These are phyloP conservation scores for Nemotelus nigrinus DNA, from an alignment of 2,888 invertebrate species.

Conservation along the genomic window DNA sequence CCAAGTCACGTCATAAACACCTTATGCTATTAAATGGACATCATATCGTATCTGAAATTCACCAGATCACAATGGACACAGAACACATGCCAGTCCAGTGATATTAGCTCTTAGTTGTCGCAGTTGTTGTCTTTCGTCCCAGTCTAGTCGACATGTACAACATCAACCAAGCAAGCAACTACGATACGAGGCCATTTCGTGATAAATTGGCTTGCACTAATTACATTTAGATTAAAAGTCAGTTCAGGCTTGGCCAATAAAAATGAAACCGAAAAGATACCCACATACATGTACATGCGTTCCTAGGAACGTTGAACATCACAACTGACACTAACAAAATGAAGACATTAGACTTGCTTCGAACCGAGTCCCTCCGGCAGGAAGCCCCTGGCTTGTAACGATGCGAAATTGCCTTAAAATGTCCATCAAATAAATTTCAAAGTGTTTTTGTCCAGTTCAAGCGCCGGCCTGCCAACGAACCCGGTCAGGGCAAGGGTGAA, in stretches of 20 bases:
- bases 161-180: not conserved
- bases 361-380: not conserved
- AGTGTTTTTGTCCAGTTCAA: conserved; percentile 32
- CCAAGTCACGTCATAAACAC: conserved; percentile 36
- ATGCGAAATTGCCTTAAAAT: conserved; percentile 24
- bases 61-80: conserved; percentile 69
- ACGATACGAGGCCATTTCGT: conserved; percentile 8
- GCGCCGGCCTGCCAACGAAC: not conserved
- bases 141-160: conserved; percentile 44
- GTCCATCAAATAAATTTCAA: conserved; percentile 48
- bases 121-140: not conserved
- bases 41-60: conserved; percentile 54
- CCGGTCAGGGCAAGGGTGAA: no score
- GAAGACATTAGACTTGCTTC: conserved; percentile 34
- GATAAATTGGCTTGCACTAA: conserved; percentile 49
- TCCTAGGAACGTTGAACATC: not conserved
- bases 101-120: not conserved
- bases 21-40: conserved; percentile 32
- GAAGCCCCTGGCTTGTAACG: not conserved
- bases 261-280: not conserved
- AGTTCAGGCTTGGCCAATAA: conserved; percentile 1
- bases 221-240: conserved; percentile 51
- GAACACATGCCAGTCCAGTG: conserved; percentile 13
- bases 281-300: no score
- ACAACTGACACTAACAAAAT: conserved; percentile 36